Evolutionary conservation across 2,888 invertebrate species (phyloP).

Genomic region (Ectobius pallidus): DNA sequence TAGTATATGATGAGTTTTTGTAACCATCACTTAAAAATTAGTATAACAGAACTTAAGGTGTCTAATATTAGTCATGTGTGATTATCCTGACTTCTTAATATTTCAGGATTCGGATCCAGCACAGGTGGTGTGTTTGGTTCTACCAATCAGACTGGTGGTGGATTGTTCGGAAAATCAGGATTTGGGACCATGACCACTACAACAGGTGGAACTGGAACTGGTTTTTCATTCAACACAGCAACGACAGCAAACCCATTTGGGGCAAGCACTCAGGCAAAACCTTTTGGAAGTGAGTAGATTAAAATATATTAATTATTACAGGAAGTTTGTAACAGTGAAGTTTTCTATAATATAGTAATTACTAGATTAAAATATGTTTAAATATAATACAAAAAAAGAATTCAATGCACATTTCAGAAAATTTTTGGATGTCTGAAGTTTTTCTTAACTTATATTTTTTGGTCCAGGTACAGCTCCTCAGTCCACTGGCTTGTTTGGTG

Average conservation of each 20-base stretch:
- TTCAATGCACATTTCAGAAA: neutral
- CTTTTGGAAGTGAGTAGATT: slow-evolving; percentile 56
- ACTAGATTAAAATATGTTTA: no score
- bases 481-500: slow-evolving; percentile 42
- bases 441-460: no score
- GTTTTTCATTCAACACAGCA: slow-evolving; percentile 57
- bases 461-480: slow-evolving; percentile 51
- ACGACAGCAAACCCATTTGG: slow-evolving; percentile 54
- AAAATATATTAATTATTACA: no score
- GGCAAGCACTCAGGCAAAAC: slow-evolving; percentile 53
- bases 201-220: slow-evolving; percentile 47
- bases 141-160: slow-evolving; percentile 55
- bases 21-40: no score
- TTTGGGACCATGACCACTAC: slow-evolving; percentile 63
- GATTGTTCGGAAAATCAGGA: slow-evolving; percentile 70
- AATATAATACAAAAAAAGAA: neutral
- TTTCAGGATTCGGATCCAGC: slow-evolving; percentile 59
- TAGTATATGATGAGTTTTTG: no score
- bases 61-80: no score
- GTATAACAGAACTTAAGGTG: no score
- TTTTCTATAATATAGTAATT: neutral
- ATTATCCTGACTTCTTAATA: no score
- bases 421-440: neutral
- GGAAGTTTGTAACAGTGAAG: no score
- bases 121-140: slow-evolving; percentile 59